Conservation (phyloP, 2,113 vertebrate species). For the Rhadina sibilatrix region DNA sequence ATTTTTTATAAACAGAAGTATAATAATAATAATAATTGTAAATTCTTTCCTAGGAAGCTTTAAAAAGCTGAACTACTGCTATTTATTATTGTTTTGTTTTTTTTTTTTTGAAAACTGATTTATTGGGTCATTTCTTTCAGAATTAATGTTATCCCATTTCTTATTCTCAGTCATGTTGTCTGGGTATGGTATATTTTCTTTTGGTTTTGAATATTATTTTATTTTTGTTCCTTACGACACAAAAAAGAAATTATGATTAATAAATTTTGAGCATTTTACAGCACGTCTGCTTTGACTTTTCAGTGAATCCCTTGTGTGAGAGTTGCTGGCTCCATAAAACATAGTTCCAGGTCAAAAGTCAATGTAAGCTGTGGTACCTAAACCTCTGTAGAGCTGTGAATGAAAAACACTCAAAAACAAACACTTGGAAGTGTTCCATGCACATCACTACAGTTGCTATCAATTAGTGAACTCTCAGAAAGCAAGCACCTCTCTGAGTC, state of each 20-base stretch:
- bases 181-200: slow-evolving; percentile 48
- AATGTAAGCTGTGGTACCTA: not conserved
- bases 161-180: not conserved
- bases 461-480: not conserved
- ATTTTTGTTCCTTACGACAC: slow-evolving; percentile 26
- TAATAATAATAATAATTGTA: slow-evolving; percentile 49
- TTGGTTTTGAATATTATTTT: slow-evolving; percentile 20
- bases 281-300: not conserved
- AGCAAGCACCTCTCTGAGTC: not conserved
- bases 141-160: slow-evolving; percentile 5
- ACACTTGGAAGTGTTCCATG: not conserved
- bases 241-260: slow-evolving; percentile 40
- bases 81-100: slow-evolving; percentile 56
- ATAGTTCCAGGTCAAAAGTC: not conserved
- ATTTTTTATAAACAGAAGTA: slow-evolving; percentile 43
- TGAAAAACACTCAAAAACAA: not conserved
- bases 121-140: slow-evolving; percentile 32
- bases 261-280: slow-evolving; percentile 69
- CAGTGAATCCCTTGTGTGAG: not conserved
- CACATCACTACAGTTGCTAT: not conserved
- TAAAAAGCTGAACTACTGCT: slow-evolving; percentile 33
- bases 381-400: not conserved
- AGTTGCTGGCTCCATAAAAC: not conserved
- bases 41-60: slow-evolving; percentile 49
- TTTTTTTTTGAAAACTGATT: slow-evolving; percentile 20